Evolutionary conservation across 2,113 vertebrate species (phyloP), one percentile per base, ranked within the genome.

Genomic region (Sylvietta virens): DNA sequence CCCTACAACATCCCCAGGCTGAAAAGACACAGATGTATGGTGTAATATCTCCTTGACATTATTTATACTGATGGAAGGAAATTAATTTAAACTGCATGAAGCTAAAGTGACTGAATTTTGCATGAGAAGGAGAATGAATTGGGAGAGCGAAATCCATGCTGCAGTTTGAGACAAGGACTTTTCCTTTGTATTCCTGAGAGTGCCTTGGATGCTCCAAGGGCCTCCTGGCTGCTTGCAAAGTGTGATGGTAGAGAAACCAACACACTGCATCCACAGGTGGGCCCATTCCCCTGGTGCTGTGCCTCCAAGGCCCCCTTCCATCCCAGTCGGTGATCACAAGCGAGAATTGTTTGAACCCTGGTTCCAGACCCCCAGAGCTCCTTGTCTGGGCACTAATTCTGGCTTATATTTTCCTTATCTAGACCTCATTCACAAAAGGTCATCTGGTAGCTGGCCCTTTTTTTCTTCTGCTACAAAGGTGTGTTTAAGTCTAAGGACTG

Each of bases 91-190:
- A 85, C 74, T 67, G 33, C 40, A 35, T 26, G 48, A 88, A 82
- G 82, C 74, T 47, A 86, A 92, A 88, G 66, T 23, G 72, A 56
- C 57, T 94, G 78, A 94, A 88, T 88, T 80, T 83, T 96, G 16
- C 88, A 86, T 81, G 80, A 87, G 92, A 9, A 79, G 45, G 35
- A 77, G 54, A 57, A 81, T n/a, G 47, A 56, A 44, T 10, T 0
- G 22, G 10, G 42, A 65, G 71, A 61, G 26, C 7, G 4, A 73
- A 92, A 86, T 66, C 42, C 15, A 8, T 50, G 28, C 16, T 70
- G 56, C 39, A 70, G 14, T 61, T n/a, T 83, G n/a, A 35, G 10
- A 33, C 2, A 42, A 37, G 20, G 39, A 28, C 47, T 87, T 86
- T n/a, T 30, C 11, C 31, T 64, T 44, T 44, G 10, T 16, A 24